These are phyloP conservation scores for Monochamus saltuarius DNA, from an alignment of 1,140 invertebrate genomes.

Conservation along the genomic window DNA sequence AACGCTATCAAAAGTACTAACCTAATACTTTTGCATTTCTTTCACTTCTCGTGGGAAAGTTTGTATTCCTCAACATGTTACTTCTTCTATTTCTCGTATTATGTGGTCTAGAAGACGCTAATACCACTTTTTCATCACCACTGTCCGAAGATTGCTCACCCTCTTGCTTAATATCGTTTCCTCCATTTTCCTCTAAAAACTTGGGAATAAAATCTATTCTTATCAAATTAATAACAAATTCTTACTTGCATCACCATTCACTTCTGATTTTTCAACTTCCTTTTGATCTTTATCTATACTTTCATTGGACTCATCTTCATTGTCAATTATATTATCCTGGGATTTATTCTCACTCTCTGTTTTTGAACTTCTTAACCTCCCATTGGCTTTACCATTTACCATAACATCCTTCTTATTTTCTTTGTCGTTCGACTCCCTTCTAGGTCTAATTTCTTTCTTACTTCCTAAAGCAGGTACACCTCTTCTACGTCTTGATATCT, in stretches of 20 bases:
- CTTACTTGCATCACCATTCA: conserved; percentile 4
- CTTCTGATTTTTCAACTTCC: conserved; percentile 20
- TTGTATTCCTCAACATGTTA: neutral
- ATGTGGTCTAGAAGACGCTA: no score
- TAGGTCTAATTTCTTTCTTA: conserved; percentile 10
- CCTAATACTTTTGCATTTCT: conserved; percentile 16
- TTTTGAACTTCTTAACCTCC: conserved; percentile 15
- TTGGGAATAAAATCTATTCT: neutral
- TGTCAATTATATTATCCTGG: conserved; percentile 15
- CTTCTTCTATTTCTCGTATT: neutral
- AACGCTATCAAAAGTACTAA: neutral
- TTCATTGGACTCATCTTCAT: conserved; percentile 14
- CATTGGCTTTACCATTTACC: conserved; percentile 16
- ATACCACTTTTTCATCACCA: neutral
- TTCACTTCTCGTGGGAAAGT: neutral
- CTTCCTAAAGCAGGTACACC: no score
- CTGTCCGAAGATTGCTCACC: neutral
- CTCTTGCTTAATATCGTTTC: neutral
- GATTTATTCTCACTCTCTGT: conserved; percentile 11
- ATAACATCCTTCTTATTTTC: conserved; percentile 35
- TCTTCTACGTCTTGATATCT: conserved; percentile 13
- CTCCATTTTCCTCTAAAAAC: neutral
- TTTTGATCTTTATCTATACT: conserved; percentile 19
- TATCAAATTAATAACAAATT: neutral
- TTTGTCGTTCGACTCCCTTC: conserved; percentile 34